Evolutionary conservation across 2,797 vertebrate genomes (phyloP).

Genomic region (Brachyrhaphis roseni): DNA sequence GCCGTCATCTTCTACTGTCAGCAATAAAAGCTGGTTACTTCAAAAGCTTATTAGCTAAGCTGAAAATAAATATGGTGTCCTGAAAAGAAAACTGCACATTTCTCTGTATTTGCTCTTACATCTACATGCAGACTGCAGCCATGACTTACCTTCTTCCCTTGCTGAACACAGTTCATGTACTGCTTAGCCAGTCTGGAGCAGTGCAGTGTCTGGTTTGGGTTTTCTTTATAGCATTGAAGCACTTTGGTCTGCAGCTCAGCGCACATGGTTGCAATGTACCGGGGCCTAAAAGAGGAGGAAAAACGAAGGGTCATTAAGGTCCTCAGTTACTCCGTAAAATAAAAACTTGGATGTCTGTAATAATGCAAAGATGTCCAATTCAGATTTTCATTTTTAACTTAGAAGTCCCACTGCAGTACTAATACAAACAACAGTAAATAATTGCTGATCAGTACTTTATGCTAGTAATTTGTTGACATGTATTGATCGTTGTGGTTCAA

Average conservation of each 20-base stretch:
- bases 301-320: constrained; percentile 16
- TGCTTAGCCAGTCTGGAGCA: constrained; percentile 90
- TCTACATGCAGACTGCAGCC: constrained; percentile 43
- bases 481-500: not conserved
- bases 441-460: not conserved
- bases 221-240: constrained; percentile 89
- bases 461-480: not conserved
- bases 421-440: not conserved
- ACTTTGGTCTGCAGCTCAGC: constrained; percentile 88
- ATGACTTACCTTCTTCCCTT: constrained; percentile 84
- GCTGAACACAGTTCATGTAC: constrained; percentile 89
- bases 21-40: constrained; percentile 20
- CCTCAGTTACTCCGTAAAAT: not conserved
- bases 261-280: constrained; percentile 80
- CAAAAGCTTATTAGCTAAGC: constrained; percentile 28
- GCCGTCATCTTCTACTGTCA: constrained; percentile 36
- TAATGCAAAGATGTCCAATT: not conserved
- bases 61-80: constrained; percentile 6
- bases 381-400: not conserved
- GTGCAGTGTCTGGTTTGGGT: constrained; percentile 86
- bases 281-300: constrained; percentile 53
- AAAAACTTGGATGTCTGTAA: not conserved
- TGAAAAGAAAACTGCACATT: not conserved
- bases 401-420: not conserved
- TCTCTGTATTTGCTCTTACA: not conserved